Conservation (phyloP, 1,140 invertebrate species). For the Probaryconus sp. region DNA sequence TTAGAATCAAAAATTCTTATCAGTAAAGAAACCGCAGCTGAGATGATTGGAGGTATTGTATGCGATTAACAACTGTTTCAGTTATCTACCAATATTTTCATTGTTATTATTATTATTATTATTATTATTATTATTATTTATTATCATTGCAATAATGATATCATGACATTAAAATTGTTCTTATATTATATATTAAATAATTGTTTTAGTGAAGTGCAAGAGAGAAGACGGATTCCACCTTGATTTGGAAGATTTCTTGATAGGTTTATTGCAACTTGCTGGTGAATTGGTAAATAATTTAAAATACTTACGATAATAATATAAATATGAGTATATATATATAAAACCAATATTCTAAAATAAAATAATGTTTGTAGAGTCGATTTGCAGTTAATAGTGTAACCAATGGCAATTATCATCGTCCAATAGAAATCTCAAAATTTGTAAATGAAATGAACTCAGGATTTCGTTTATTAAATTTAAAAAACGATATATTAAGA, state of each 20-base stretch:
- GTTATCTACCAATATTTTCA: no score
- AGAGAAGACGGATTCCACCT: slow-evolving; percentile 88
- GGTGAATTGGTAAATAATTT: slow-evolving; percentile 85
- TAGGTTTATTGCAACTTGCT: slow-evolving; percentile 88
- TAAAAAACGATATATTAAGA: slow-evolving; percentile 93
- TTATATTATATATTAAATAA: no score
- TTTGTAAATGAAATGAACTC: slow-evolving; percentile 92
- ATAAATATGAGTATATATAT: no score
- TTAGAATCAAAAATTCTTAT: slow-evolving; percentile 87
- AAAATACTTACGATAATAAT: background rate
- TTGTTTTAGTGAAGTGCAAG: slow-evolving; percentile 65
- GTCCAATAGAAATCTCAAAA: slow-evolving; percentile 89
- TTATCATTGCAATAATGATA: slow-evolving; percentile 28
- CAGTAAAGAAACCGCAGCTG: slow-evolving; percentile 85
- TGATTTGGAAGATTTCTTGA: slow-evolving; percentile 93
- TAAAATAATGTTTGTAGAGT: slow-evolving; percentile 79
- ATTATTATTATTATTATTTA: slow-evolving; percentile 7
- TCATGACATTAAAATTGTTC: no score
- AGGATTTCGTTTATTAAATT: slow-evolving; percentile 91
- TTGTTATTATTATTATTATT: no score
- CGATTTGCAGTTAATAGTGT: slow-evolving; percentile 93
- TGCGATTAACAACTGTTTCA: background rate
- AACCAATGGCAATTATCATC: slow-evolving; percentile 88
- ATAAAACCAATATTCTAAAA: no score
- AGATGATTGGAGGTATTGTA: slow-evolving; percentile 85